Evolutionary conservation across 2,888 invertebrate species (phyloP).

Genomic region (Sturmia bella): DNA sequence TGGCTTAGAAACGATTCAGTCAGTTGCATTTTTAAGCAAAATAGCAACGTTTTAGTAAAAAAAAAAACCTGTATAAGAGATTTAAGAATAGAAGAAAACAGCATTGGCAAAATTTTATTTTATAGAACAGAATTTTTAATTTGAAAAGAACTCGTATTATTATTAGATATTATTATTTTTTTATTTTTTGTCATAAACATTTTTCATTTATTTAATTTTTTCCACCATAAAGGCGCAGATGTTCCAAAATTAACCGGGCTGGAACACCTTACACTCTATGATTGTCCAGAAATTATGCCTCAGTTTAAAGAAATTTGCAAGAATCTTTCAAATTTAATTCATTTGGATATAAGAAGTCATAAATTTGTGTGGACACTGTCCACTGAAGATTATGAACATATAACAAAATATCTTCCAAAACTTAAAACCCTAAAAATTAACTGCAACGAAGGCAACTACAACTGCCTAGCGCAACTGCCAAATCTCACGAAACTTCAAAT

Average conservation of each 20-base stretch:
- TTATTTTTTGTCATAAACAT: too few relatives aligned
- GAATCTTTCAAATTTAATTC: constrained; percentile 35
- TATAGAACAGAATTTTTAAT: too few relatives aligned
- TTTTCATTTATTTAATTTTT: too few relatives aligned
- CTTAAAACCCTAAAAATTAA: constrained; percentile 31
- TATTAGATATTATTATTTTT: too few relatives aligned
- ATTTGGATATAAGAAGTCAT: constrained; percentile 4
- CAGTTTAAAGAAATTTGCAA: constrained; percentile 34
- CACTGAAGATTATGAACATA: background rate
- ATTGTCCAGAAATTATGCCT: background rate
- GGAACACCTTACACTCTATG: background rate
- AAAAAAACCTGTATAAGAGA: too few relatives aligned
- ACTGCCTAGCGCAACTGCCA: constrained; percentile 21
- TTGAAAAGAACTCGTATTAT: too few relatives aligned
- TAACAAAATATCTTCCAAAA: constrained; percentile 21
- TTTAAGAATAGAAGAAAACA: too few relatives aligned
- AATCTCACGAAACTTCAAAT: constrained; percentile 33
- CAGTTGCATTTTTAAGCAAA: too few relatives aligned
- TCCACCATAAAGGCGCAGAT: too few relatives aligned
- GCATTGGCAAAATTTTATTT: too few relatives aligned
- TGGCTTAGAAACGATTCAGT: too few relatives aligned
- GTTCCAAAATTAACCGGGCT: background rate
- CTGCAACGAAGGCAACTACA: background rate
- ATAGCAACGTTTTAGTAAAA: too few relatives aligned
- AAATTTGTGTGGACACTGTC: background rate